Percentiles rank a stretch among this genome's conserved stretches.
phyloP scores from a whole-genome alignment of 1,140 invertebrate species.

The Neelides sp. region DNA sequence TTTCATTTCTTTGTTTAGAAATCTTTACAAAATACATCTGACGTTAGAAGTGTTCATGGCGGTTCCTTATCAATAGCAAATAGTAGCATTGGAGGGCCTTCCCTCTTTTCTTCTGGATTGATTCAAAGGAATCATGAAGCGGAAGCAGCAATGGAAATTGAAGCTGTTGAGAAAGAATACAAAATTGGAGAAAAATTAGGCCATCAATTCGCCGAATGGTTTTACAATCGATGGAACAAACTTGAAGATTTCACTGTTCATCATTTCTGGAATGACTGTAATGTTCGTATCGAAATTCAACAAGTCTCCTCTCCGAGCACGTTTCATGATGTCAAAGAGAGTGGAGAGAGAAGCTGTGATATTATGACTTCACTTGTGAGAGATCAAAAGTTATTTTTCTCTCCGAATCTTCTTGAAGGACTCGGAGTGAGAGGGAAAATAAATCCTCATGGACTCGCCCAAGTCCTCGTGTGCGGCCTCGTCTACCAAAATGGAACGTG shows the following conservation, averaged over 20 bases:
- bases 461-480: slow-evolving; percentile 48
- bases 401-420: slow-evolving; percentile 46
- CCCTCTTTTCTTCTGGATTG: too few species aligned
- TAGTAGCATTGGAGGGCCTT: too few species aligned
- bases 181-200: slow-evolving; percentile 38
- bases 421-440: slow-evolving; percentile 39
- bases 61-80: too few species aligned
- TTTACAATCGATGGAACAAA: slow-evolving; percentile 44
- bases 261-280: slow-evolving; percentile 46
- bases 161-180: not conserved
- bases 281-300: slow-evolving; percentile 31
- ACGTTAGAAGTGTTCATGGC: too few species aligned
- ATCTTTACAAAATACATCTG: too few species aligned
- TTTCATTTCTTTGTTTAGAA: too few species aligned
- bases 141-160: not conserved
- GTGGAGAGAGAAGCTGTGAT: slow-evolving; percentile 34
- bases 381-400: slow-evolving; percentile 44
- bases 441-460: slow-evolving; percentile 47
- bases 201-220: slow-evolving; percentile 47
- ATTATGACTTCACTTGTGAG: slow-evolving; percentile 35
- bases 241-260: slow-evolving; percentile 36
- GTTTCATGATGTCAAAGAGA: slow-evolving; percentile 27
- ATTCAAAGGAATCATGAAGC: too few species aligned
- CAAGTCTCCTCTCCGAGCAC: slow-evolving; percentile 23
- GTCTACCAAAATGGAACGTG: slow-evolving; percentile 39